These are phyloP conservation scores for Chrysodeixis includens DNA, from an alignment of 2,888 invertebrate genomes.

Conservation along the genomic window DNA sequence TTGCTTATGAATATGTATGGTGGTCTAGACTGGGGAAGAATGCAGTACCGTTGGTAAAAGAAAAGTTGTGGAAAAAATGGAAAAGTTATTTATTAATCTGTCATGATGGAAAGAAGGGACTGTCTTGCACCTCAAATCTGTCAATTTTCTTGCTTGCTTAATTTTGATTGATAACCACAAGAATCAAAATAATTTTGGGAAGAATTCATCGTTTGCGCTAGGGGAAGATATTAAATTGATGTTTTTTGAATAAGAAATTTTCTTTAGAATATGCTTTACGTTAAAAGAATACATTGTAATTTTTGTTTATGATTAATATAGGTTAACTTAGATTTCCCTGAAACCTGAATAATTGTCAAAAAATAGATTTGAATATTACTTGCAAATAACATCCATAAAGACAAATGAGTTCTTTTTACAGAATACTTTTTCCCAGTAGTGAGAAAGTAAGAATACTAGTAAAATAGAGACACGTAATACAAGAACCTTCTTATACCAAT, in stretches of 20 bases:
- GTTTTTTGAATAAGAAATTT: background rate
- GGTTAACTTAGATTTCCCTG: too few species aligned
- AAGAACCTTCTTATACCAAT: background rate
- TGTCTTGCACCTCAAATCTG: background rate
- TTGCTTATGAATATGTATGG: constrained; percentile 19
- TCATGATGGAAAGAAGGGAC: background rate
- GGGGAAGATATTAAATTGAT: background rate
- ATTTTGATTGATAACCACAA: constrained; percentile 23
- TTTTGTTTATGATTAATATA: too few species aligned
- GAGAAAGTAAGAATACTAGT: too few species aligned
- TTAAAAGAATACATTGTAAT: too few species aligned
- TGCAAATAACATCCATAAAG: too few species aligned
- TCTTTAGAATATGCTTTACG: too few species aligned
- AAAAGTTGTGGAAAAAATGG: background rate
- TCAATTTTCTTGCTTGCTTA: constrained; percentile 15
- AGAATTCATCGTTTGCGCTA: background rate
- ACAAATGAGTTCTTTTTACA: too few species aligned
- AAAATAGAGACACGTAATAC: too few species aligned
- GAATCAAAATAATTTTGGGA: background rate
- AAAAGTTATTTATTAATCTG: background rate
- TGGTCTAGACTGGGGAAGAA: constrained; percentile 10
- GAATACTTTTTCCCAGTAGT: too few species aligned
- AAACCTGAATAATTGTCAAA: too few species aligned
- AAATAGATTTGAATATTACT: too few species aligned
- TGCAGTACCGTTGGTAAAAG: background rate